phyloP scores from a whole-genome alignment of 2,888 invertebrate genomes.

The Erynnis tages region DNA sequence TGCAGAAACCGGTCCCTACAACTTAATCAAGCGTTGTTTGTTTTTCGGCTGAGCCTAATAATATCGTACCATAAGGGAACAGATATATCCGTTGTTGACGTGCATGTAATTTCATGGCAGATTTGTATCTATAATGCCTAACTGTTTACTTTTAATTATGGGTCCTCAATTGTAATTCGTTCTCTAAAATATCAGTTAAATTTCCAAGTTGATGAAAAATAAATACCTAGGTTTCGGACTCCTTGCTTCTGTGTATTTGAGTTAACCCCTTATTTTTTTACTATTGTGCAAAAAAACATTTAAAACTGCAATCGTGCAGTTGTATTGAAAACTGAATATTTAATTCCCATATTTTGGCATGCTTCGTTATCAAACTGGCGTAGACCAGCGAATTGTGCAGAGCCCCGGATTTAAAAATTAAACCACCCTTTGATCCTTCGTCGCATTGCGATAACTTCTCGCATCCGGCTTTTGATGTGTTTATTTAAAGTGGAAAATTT shows the following conservation, averaged over 20 bases:
- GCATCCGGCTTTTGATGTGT: background rate
- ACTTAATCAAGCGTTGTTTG: conserved; percentile 73
- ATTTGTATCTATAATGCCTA: conserved; percentile 46
- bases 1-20: conserved; percentile 55
- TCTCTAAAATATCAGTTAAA: conserved; percentile 1
- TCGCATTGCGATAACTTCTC: background rate
- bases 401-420: background rate
- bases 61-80: conserved; percentile 39
- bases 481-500: no score
- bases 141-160: conserved; percentile 39
- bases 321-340: no score
- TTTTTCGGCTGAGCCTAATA: conserved; percentile 69
- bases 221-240: background rate
- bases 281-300: no score
- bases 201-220: conserved; percentile 11
- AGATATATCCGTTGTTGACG: conserved; percentile 41
- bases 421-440: background rate
- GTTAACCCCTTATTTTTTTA: no score
- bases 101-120: conserved; percentile 55
- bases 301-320: no score
- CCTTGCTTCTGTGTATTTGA: no score
- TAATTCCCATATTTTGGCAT: no score
- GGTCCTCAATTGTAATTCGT: conserved; percentile 1
- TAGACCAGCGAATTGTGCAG: background rate
- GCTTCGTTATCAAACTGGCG: background rate